Conservation (phyloP, 1,140 invertebrate genomes). For the Aphelinus certus region DNA sequence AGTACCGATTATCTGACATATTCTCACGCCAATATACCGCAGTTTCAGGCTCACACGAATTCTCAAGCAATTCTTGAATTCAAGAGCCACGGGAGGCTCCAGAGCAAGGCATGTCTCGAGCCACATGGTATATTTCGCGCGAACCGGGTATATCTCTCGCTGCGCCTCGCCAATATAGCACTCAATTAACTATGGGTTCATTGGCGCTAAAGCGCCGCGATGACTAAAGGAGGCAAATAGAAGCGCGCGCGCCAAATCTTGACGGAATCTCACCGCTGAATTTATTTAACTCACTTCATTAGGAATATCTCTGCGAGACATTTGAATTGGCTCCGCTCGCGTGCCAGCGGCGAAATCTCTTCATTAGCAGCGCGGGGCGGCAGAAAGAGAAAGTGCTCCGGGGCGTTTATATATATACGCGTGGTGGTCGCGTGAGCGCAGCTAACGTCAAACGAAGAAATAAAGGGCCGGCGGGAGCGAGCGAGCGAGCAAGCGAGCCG, state of each 20-base stretch:
- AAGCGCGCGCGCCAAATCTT: not conserved
- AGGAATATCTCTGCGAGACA: constrained; percentile 27
- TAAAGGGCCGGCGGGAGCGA: constrained; percentile 38
- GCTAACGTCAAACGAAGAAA: constrained; percentile 33
- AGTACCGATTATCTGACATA: no score
- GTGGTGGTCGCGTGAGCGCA: not conserved
- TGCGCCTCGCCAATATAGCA: no score
- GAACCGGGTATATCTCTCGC: no score
- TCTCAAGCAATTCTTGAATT: no score
- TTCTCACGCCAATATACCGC: no score
- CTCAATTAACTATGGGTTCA: not conserved
- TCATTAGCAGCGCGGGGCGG: constrained; percentile 29
- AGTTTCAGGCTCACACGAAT: no score
- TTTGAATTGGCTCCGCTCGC: constrained; percentile 32
- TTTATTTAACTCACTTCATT: constrained; percentile 37
- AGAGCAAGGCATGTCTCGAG: no score
- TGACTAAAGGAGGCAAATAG: constrained; percentile 28
- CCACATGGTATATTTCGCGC: no score
- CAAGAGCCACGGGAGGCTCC: no score
- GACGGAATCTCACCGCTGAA: constrained; percentile 21
- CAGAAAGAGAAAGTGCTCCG: constrained; percentile 33
- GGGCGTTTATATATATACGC: not conserved
- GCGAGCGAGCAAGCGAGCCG: not conserved
- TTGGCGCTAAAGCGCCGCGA: not conserved
- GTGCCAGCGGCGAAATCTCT: constrained; percentile 5